Conservation (phyloP, 2,888 invertebrate genomes). For the Ornithoptera alexandrae region DNA sequence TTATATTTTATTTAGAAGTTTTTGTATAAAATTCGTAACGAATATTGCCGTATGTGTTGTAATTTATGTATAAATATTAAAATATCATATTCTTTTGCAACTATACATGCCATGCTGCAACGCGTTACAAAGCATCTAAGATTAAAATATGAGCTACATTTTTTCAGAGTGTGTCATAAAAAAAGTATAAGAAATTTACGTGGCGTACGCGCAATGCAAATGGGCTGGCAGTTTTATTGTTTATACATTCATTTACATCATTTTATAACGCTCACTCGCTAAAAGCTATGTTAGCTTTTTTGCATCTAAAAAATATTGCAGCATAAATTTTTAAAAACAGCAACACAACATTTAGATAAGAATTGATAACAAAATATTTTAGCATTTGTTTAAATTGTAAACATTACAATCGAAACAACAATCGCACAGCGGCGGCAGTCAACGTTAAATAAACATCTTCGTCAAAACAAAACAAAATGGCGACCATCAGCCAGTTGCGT, state of each 20-base stretch:
- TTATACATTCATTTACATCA: slow-evolving; percentile 10
- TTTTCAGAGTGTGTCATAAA: slow-evolving; percentile 16
- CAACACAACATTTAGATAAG: not conserved
- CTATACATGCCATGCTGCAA: not conserved
- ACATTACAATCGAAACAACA: not conserved
- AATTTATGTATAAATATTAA: no score
- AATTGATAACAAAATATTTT: no score
- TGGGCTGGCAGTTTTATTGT: slow-evolving; percentile 1
- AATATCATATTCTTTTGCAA: no score
- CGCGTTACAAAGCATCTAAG: not conserved
- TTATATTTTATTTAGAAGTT: no score
- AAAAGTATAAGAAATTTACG: slow-evolving; percentile 14
- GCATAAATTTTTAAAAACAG: not conserved
- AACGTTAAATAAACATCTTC: slow-evolving; percentile 1
- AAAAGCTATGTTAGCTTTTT: not conserved
- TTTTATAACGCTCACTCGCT: not conserved
- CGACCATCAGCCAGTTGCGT: not conserved
- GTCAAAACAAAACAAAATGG: slow-evolving; percentile 1
- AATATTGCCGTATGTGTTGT: no score
- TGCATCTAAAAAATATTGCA: not conserved
- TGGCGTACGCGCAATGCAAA: slow-evolving; percentile 6
- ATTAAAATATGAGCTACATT: slow-evolving; percentile 1
- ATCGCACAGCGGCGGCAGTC: not conserved
- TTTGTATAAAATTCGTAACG: no score
- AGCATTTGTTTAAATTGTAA: not conserved